phyloP scores from a whole-genome alignment of 2,113 vertebrate genomes.

The Leptobrachium ailaonicum region DNA sequence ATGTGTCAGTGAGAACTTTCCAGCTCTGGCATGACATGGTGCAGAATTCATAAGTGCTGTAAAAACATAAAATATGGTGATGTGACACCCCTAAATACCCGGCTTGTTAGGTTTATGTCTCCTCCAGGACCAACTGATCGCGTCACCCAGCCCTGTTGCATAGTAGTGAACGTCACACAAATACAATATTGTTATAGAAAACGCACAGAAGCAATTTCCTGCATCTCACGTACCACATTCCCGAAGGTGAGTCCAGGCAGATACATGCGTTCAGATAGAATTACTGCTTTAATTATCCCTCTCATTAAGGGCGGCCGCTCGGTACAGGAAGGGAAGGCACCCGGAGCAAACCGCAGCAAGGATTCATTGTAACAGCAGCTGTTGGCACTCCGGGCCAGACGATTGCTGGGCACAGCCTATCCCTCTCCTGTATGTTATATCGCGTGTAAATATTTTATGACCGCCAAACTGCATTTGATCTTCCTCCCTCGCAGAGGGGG shows the following conservation, averaged over 20 bases:
- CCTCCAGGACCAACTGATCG: no score
- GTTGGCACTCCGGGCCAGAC: conserved; percentile 12
- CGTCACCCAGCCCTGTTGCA: no score
- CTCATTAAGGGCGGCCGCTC: conserved; percentile 31
- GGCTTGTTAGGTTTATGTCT: no score
- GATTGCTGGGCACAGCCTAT: not conserved
- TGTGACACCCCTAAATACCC: no score
- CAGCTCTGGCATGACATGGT: no score
- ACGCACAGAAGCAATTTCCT: no score
- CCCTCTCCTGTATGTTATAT: not conserved
- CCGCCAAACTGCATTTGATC: conserved; percentile 28
- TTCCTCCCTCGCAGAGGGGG: not conserved
- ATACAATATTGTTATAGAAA: no score
- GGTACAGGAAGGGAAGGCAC: not conserved
- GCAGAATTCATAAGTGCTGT: no score
- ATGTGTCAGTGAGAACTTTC: no score
- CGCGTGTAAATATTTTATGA: conserved; percentile 36
- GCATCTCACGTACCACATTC: no score
- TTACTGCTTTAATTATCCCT: conserved; percentile 29
- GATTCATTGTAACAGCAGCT: conserved; percentile 34
- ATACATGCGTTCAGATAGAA: conserved; percentile 34
- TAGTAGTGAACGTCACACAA: no score
- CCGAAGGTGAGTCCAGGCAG: not conserved
- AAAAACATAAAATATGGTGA: no score
- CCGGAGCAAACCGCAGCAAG: conserved; percentile 33